phyloP scores from a whole-genome alignment of 1,140 invertebrate species.

The Diploscapter pachys region DNA sequence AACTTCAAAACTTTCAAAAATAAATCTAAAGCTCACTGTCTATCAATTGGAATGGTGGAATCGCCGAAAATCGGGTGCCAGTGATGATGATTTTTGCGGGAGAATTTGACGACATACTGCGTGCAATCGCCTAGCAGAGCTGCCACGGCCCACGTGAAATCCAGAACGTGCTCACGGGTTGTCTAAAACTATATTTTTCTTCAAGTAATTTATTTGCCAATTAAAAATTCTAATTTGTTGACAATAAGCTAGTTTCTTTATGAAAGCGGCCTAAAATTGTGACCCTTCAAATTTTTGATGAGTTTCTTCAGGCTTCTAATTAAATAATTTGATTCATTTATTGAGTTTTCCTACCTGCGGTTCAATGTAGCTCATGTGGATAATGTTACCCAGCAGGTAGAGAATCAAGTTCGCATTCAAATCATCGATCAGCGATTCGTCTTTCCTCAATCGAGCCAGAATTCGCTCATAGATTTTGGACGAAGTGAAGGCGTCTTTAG shows the following conservation, averaged over 20 bases:
- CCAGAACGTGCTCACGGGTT: conserved; percentile 8
- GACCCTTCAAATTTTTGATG: neutral
- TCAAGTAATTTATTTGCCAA: neutral
- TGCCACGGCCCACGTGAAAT: conserved; percentile 26
- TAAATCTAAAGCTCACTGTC: conserved; percentile 8
- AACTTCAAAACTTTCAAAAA: neutral
- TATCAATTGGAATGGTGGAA: conserved; percentile 27
- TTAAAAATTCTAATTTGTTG: neutral
- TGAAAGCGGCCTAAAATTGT: conserved; percentile 1
- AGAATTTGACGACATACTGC: conserved; percentile 14
- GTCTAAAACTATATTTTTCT: neutral
- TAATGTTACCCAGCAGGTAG: conserved; percentile 9
- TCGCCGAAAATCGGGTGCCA: conserved; percentile 34
- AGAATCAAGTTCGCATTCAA: neutral
- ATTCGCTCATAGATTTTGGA: neutral
- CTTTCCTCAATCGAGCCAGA: neutral
- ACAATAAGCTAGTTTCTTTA: too few species aligned
- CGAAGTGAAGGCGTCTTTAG: conserved; percentile 2
- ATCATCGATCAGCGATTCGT: neutral
- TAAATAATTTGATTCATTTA: too few species aligned
- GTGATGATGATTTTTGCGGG: conserved; percentile 18
- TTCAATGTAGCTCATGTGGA: conserved; percentile 14
- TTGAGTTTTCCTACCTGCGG: neutral
- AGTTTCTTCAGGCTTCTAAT: too few species aligned
- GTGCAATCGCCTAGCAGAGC: conserved; percentile 18